phyloP scores from a whole-genome alignment of 2,113 vertebrate genomes.

The Arenaria interpres region DNA sequence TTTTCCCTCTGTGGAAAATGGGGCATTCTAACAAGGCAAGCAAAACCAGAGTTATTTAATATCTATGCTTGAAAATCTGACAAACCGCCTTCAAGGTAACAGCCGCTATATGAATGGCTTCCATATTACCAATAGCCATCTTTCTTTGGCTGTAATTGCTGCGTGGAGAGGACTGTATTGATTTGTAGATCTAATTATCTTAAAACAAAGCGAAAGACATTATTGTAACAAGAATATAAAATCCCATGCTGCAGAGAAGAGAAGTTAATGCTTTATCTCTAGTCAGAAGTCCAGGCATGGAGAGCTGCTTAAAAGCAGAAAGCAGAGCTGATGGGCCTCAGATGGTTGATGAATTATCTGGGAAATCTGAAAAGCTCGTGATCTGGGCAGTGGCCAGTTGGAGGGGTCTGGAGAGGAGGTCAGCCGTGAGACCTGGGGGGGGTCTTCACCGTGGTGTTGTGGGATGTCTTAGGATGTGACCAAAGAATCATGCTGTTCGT shows the following conservation, averaged over 20 bases:
- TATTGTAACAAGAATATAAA: neutral
- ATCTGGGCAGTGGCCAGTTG: neutral
- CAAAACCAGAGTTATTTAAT: neutral
- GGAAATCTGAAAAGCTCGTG: neutral
- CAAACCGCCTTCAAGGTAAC: neutral
- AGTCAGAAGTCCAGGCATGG: neutral
- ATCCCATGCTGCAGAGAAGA: neutral
- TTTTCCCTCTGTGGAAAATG: neutral
- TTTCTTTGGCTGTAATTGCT: neutral
- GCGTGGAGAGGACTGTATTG: neutral
- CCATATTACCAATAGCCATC: neutral
- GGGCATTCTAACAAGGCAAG: neutral
- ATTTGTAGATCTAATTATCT: neutral
- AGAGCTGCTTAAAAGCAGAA: neutral
- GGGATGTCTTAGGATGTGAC: neutral
- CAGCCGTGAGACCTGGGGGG: neutral
- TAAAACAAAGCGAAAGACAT: neutral
- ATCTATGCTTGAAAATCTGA: neutral
- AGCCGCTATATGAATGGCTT: neutral
- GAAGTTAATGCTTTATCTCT: neutral
- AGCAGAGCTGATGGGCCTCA: neutral
- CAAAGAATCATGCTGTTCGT: neutral
- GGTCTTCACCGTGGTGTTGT: neutral
- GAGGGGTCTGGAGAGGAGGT: neutral
- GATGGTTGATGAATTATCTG: neutral